Conservation (phyloP, 2,888 invertebrate species). For the Spicauda simplicius region DNA sequence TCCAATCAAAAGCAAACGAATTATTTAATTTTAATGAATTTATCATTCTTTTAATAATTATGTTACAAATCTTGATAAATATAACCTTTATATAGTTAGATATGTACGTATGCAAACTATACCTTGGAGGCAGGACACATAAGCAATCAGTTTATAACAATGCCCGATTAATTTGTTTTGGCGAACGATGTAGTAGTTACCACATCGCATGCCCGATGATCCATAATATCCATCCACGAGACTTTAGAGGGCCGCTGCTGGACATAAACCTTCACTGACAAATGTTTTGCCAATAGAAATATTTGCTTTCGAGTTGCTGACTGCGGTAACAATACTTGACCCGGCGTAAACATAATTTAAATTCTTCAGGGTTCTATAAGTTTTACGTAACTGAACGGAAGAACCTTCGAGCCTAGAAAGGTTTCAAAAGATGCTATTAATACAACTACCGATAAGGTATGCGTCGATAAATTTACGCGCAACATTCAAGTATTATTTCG, state of each 20-base stretch:
- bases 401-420: conserved; percentile 21
- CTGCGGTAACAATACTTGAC: neutral
- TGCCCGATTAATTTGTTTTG: conserved; percentile 19
- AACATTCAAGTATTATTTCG: neutral
- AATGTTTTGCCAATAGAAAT: no score
- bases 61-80: no score
- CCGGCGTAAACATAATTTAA: neutral
- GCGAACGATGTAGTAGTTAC: neutral
- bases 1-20: no score
- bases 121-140: neutral
- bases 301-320: no score
- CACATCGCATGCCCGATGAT: neutral
- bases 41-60: no score
- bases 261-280: no score
- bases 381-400: conserved; percentile 23
- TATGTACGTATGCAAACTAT: neutral
- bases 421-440: conserved; percentile 16
- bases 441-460: neutral
- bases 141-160: conserved; percentile 1
- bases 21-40: no score
- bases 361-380: conserved; percentile 10
- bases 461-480: neutral
- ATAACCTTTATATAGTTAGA: neutral
- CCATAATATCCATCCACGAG: neutral
- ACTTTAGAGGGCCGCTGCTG: no score